Conservation (phyloP, 2,888 invertebrate genomes). For the Pantelozetes paolii region DNA sequence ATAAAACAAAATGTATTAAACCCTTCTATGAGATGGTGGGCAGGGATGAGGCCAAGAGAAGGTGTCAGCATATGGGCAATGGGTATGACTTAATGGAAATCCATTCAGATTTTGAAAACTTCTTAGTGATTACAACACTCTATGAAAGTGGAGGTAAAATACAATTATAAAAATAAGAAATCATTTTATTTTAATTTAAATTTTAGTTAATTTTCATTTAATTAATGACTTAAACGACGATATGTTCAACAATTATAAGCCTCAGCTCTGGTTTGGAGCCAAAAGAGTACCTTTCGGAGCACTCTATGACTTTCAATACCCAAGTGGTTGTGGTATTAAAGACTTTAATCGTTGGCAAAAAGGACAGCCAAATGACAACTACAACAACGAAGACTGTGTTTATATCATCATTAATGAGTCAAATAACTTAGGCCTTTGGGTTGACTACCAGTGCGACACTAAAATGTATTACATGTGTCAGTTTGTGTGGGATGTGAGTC, state of each 20-base stretch:
- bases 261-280: constrained; percentile 14
- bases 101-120: not conserved
- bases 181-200: too few relatives aligned
- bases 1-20: constrained; percentile 7
- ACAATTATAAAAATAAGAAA: too few relatives aligned
- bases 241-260: constrained; percentile 1
- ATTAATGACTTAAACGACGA: constrained; percentile 3
- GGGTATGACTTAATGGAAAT: not conserved
- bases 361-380: constrained; percentile 4
- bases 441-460: not conserved
- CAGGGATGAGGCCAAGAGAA: constrained; percentile 2
- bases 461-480: constrained; percentile 27
- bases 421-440: not conserved
- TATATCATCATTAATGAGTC: not conserved
- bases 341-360: constrained; percentile 7
- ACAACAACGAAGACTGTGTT: constrained; percentile 10
- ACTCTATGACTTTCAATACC: constrained; percentile 13
- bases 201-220: not conserved
- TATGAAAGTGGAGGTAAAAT: too few relatives aligned
- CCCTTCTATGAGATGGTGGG: not conserved
- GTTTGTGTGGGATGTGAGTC: not conserved
- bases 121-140: too few relatives aligned
- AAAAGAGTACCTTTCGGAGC: constrained; percentile 24
- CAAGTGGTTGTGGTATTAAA: constrained; percentile 8
- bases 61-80: not conserved